phyloP scores from a whole-genome alignment of 2,113 vertebrate genomes.

The Labeo rohita region DNA sequence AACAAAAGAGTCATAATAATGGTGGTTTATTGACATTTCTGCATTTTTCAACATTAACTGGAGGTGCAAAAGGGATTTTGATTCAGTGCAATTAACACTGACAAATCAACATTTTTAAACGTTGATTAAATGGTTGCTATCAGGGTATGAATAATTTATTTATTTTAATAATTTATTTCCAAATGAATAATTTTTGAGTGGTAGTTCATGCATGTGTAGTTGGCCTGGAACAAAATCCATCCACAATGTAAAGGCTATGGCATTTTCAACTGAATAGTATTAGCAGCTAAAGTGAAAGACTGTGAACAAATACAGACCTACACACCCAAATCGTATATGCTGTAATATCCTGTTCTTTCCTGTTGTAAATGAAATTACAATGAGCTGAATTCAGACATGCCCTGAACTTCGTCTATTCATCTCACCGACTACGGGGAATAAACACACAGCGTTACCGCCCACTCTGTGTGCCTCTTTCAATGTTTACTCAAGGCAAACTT shows the following conservation, averaged over 20 bases:
- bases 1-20: too few relatives aligned
- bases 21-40: too few relatives aligned
- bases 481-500: conserved; percentile 33
- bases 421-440: not conserved
- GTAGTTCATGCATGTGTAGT: not conserved
- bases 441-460: not conserved
- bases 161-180: too few relatives aligned
- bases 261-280: not conserved
- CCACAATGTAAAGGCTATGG: not conserved
- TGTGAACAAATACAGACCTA: not conserved
- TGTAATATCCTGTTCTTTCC: not conserved
- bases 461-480: not conserved
- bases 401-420: not conserved
- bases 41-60: too few relatives aligned
- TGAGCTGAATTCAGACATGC: not conserved
- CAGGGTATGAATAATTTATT: too few relatives aligned
- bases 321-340: not conserved
- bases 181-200: not conserved
- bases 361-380: not conserved
- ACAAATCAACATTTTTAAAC: too few relatives aligned
- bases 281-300: not conserved
- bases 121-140: too few relatives aligned
- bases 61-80: too few relatives aligned
- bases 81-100: too few relatives aligned
- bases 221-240: not conserved